Conservation (phyloP, 1,140 invertebrate genomes). For the Ectropis grisescens region DNA sequence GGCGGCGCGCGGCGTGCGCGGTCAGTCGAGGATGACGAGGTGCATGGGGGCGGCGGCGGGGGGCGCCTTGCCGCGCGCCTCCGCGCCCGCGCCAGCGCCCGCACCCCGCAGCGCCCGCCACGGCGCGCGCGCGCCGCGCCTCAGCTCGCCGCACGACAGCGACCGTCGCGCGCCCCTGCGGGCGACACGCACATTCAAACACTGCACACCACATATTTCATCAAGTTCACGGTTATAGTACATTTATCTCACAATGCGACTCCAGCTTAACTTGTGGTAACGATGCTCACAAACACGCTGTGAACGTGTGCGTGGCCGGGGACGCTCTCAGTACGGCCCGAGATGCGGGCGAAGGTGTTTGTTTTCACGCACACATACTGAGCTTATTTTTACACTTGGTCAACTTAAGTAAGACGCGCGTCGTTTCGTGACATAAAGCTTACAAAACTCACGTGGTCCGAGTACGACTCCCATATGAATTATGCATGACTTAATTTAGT, state of each 20-base stretch:
- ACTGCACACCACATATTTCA: not conserved
- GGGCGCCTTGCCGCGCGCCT: constrained; percentile 70
- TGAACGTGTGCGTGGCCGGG: too few relatives aligned
- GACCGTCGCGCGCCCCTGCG: constrained; percentile 86
- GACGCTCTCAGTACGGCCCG: too few relatives aligned
- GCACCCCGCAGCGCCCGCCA: constrained; percentile 78
- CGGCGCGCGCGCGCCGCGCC: constrained; percentile 91
- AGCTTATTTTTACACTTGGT: too few relatives aligned
- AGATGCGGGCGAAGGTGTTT: too few relatives aligned
- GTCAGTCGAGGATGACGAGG: constrained; percentile 81
- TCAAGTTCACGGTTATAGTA: not conserved
- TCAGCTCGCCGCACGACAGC: constrained; percentile 83
- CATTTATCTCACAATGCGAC: not conserved
- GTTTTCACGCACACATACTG: too few relatives aligned
- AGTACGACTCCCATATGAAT: too few relatives aligned
- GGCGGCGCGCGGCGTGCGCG: constrained; percentile 68
- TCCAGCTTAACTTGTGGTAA: too few relatives aligned
- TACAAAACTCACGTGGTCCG: not conserved
- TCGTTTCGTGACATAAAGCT: too few relatives aligned
- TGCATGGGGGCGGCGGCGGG: constrained; percentile 56
- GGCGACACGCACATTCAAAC: not conserved
- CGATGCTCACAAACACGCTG: too few relatives aligned
- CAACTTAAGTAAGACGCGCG: too few relatives aligned
- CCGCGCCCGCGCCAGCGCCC: constrained; percentile 58
- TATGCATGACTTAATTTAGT: too few relatives aligned